Evolutionary conservation across 2,113 vertebrate species (phyloP).

Genomic region (Cygnus atratus): DNA sequence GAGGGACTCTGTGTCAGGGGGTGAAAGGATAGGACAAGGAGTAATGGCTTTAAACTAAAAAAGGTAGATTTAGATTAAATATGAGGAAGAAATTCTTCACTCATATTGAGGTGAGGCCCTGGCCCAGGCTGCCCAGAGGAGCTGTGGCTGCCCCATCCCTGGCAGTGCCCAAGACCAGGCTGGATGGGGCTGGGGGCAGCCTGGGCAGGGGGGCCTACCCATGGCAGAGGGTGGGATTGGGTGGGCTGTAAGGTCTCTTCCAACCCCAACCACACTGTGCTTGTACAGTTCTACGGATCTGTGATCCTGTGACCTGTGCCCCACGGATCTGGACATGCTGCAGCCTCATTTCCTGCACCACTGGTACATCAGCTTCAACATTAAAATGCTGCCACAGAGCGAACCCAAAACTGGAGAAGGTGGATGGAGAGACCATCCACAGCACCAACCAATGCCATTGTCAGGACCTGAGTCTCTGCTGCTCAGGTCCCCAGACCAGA

Average conservation of each 20-base stretch:
- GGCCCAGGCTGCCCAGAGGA: background rate
- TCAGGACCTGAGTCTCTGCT: background rate
- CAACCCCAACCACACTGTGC: background rate
- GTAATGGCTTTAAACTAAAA: background rate
- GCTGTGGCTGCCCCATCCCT: background rate
- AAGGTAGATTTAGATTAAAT: background rate
- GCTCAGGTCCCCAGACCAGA: background rate
- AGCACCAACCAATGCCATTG: background rate
- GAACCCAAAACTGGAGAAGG: background rate
- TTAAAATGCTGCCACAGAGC: background rate
- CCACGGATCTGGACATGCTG: accelerated
- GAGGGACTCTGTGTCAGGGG: background rate
- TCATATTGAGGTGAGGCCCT: background rate
- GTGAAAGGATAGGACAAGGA: background rate
- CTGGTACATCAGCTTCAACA: background rate
- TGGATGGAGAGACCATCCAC: background rate
- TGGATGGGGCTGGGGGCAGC: background rate
- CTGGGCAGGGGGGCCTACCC: background rate
- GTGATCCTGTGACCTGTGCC: background rate
- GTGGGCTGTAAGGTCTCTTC: background rate
- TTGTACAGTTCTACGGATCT: background rate
- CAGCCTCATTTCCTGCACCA: background rate
- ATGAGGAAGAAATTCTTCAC: background rate
- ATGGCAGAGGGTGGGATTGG: background rate
- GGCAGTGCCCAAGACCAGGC: background rate